Evolutionary conservation across 2,113 vertebrate genomes (phyloP).

Genomic region (Hepsetus odoe): DNA sequence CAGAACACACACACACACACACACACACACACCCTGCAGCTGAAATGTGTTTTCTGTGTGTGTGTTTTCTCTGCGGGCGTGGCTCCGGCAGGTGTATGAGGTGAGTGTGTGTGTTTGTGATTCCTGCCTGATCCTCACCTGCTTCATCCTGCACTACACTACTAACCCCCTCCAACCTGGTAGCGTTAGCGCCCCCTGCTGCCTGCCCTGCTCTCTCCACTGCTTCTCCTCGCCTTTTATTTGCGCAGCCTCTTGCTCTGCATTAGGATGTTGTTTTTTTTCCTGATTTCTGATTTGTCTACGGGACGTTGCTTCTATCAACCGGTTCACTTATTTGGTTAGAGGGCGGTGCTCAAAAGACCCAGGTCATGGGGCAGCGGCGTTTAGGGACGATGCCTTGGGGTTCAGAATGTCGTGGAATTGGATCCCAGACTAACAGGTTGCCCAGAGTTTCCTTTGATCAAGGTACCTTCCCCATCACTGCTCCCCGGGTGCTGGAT

Average conservation of each 20-base stretch:
- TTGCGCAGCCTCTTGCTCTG: too few relatives aligned
- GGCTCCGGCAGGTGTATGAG: slow-evolving; percentile 94
- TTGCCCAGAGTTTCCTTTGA: too few relatives aligned
- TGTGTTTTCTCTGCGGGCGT: slow-evolving; percentile 79
- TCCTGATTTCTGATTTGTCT: too few relatives aligned
- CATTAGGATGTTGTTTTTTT: neutral
- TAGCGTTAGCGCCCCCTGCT: slow-evolving; percentile 36
- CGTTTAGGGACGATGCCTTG: too few relatives aligned
- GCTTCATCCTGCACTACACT: slow-evolving; percentile 70
- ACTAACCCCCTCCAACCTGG: slow-evolving; percentile 62
- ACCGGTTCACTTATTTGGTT: too few relatives aligned
- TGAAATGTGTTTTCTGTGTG: slow-evolving; percentile 76
- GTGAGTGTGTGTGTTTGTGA: slow-evolving; percentile 78
- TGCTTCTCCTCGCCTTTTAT: slow-evolving; percentile 18
- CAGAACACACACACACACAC: slow-evolving; percentile 54
- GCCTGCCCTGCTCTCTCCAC: slow-evolving; percentile 1
- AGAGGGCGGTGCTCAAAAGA: too few relatives aligned
- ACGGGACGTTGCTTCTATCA: too few relatives aligned
- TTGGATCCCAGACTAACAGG: too few relatives aligned
- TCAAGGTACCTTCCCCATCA: too few relatives aligned
- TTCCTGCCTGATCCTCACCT: slow-evolving; percentile 47
- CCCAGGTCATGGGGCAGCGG: too few relatives aligned
- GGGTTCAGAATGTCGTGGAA: too few relatives aligned
- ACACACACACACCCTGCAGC: slow-evolving; percentile 36
- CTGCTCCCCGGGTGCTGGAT: too few relatives aligned